These are phyloP conservation scores for Psittacula derbiana DNA, from an alignment of 2,797 vertebrate genomes.

Conservation along the genomic window DNA sequence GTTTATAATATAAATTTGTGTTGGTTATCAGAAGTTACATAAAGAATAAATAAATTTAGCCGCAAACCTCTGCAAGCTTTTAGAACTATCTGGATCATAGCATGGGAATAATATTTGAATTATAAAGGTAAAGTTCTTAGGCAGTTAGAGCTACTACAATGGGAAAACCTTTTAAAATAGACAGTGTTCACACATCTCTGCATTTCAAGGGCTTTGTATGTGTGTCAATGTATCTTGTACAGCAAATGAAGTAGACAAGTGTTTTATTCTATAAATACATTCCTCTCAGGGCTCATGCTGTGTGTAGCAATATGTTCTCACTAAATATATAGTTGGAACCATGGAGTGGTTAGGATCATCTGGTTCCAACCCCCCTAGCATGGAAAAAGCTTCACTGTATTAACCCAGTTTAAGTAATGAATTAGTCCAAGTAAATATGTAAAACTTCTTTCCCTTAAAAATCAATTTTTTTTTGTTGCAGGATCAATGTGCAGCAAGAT, in stretches of 20 bases:
- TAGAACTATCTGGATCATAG: neutral
- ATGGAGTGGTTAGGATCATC: neutral
- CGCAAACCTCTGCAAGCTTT: constrained; percentile 8
- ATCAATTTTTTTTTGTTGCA: neutral
- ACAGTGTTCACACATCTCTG: neutral
- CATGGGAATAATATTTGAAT: neutral
- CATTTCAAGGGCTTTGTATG: neutral
- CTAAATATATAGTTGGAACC: neutral
- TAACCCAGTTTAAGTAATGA: neutral
- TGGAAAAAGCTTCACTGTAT: neutral
- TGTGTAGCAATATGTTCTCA: neutral
- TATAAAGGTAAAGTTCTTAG: neutral
- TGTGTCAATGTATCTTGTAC: neutral
- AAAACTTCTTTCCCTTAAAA: neutral
- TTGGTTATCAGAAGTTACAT: constrained; percentile 29
- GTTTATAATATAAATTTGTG: constrained; percentile 41
- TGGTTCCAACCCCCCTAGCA: neutral
- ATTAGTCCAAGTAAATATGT: neutral
- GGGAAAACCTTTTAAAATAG: constrained; percentile 10
- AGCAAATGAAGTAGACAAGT: neutral
- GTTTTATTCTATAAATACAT: constrained; percentile 10
- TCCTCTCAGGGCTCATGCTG: neutral
- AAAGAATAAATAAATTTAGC: neutral
- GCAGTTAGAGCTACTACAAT: neutral
- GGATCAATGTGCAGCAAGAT: neutral